Evolutionary conservation across 2,797 vertebrate species (phyloP), one percentile per base, ranked within the genome.

Genomic region (Microctenopoma stevenorrisi): DNA sequence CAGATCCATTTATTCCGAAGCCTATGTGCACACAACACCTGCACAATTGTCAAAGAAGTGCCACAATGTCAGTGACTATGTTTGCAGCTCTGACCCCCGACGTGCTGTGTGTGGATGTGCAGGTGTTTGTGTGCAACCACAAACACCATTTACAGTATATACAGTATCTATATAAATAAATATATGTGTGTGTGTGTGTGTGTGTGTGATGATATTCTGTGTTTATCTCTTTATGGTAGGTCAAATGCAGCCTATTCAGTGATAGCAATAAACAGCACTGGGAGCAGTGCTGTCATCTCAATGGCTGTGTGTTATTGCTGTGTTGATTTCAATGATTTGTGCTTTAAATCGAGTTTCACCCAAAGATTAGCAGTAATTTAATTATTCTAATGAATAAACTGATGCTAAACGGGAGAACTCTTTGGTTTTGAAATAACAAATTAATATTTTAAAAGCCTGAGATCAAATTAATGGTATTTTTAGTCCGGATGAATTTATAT

Each of bases 1-100:
- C 86, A 89, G 71, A 91, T 91, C 89, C 91, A 92, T 92, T 91
- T 92, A 92, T 92, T 90, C 90, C 86, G 85, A 78, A 76, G 78
- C 74, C 85, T 69, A 82, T 76, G 81, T 71, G 78, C 81, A 79
- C 86, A 72, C 80, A 77, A 88, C 86, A 89, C 87, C 84, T 78
- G 89, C 76, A 82, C 81, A 78, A 42, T 44, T 90, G 91, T 90
- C 92, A 93, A 91, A 83, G 85, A 92, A 86, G 88, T 92, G 91
- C 87, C 91, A 91, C 77, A 22, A 73, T 92, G 89, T 92, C 91
- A 88, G 86, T 69, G 72, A 90, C 90, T 91, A 82, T 38, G 84
- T 89, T 87, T 88, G 82, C 82, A 69, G 83, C 76, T 86, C 79
- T 88, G 86, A 89, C 88, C 88, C 42, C 58, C 47, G 7, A 30